Percentiles rank a stretch among this genome's conserved stretches.
Evolutionary conservation across 2,888 invertebrate species (phyloP).

Genomic region (Aquatica leii): DNA sequence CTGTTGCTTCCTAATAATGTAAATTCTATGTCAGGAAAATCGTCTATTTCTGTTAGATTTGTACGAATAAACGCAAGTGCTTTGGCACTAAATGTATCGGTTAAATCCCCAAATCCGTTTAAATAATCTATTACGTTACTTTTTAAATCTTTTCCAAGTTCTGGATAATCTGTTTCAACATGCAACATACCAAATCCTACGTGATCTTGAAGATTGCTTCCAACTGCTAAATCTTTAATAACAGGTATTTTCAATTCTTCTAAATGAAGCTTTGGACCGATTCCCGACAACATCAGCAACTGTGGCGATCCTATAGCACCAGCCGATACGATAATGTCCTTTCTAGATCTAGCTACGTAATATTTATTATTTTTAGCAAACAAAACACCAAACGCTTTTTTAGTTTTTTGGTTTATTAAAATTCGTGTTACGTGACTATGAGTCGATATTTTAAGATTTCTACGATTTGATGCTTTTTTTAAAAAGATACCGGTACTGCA

Average conservation of each 20-base stretch:
- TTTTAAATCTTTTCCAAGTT: neutral
- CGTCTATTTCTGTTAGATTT: neutral
- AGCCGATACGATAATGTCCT: conserved; percentile 67
- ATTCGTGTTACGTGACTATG: neutral
- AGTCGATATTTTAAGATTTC: neutral
- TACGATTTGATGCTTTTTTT: conserved; percentile 46
- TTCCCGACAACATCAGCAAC: conserved; percentile 82
- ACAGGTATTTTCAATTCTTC: neutral
- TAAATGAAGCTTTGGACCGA: conserved; percentile 65
- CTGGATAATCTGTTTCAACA: neutral
- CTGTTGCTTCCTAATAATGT: neutral
- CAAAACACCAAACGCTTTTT: neutral
- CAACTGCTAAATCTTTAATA: neutral
- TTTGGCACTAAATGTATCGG: neutral
- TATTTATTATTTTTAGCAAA: neutral
- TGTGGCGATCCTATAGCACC: conserved; percentile 84
- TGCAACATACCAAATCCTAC: neutral
- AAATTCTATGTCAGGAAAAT: neutral
- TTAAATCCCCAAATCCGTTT: neutral
- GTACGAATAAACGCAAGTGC: neutral
- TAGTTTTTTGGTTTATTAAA: neutral
- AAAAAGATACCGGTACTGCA: neutral
- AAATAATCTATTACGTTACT: neutral
- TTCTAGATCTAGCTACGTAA: conserved; percentile 54
- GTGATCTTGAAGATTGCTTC: neutral